Conservation (phyloP, 2,797 vertebrate species). For the Saxicola maurus region DNA sequence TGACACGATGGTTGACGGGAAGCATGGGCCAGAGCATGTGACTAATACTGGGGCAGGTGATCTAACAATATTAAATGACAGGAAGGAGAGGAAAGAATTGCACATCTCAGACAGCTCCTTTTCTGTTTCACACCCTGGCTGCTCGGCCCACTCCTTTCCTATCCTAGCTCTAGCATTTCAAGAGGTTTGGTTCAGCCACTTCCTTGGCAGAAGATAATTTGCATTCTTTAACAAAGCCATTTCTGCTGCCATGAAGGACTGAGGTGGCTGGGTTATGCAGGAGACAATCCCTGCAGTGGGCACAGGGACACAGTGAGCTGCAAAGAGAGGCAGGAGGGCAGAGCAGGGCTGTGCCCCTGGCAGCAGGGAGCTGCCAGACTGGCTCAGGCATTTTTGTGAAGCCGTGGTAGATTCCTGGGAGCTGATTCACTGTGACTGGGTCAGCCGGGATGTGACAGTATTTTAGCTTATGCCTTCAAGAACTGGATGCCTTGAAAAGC, state of each 20-base stretch:
- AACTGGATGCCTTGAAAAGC: neutral
- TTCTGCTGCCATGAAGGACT: neutral
- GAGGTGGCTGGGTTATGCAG: accelerated
- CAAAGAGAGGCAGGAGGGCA: neutral
- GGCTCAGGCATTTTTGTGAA: neutral
- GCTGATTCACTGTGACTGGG: neutral
- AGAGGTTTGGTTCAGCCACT: neutral
- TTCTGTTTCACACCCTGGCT: neutral
- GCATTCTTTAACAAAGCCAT: neutral
- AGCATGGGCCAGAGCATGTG: neutral
- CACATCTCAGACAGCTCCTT: neutral
- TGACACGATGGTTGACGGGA: neutral
- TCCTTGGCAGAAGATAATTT: neutral
- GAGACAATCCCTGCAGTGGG: neutral
- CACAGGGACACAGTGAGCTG: accelerated
- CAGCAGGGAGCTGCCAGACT: neutral
- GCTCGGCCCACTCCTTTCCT: neutral
- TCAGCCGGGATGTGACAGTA: neutral
- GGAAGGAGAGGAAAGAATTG: neutral
- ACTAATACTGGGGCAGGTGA: neutral
- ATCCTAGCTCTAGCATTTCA: neutral
- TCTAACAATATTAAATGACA: neutral
- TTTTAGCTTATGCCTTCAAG: neutral
- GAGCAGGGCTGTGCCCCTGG: neutral
- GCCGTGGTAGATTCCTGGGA: neutral